Percentiles rank a stretch among this genome's conserved stretches.
These are phyloP conservation scores for Montifringilla adamsi DNA, from an alignment of 2,113 vertebrate genomes.

Conservation along the genomic window DNA sequence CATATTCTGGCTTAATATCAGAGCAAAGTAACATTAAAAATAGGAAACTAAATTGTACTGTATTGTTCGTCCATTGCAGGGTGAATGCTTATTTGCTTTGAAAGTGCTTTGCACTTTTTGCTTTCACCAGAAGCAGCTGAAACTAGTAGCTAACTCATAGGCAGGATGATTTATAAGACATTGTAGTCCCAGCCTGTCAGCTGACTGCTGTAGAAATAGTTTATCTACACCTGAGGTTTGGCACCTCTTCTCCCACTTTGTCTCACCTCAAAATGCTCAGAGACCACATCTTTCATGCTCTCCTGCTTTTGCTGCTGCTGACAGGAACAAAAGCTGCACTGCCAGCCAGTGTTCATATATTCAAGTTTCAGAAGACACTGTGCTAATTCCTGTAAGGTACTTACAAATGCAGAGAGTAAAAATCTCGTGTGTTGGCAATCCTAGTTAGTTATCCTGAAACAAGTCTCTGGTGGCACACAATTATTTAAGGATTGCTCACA, in stretches of 20 bases:
- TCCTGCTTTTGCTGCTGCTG: background rate
- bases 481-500: background rate
- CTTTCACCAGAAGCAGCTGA: background rate
- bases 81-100: background rate
- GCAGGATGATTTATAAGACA: background rate
- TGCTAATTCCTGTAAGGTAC: background rate
- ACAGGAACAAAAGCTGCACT: background rate
- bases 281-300: background rate
- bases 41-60: background rate
- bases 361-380: background rate
- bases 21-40: background rate
- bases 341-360: background rate
- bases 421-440: background rate
- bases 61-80: background rate
- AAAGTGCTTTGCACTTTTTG: background rate
- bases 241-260: background rate
- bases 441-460: background rate
- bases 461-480: background rate
- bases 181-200: background rate
- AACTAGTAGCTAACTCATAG: background rate
- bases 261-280: background rate
- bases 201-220: background rate
- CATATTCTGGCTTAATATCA: background rate
- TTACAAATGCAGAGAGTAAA: background rate
- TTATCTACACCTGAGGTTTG: background rate